A percentile compares a stretch with the other conserved stretches of the same genome.
Conservation (phyloP, 2,113 vertebrate species). For the Boulengeromyrus knoepffleri region DNA sequence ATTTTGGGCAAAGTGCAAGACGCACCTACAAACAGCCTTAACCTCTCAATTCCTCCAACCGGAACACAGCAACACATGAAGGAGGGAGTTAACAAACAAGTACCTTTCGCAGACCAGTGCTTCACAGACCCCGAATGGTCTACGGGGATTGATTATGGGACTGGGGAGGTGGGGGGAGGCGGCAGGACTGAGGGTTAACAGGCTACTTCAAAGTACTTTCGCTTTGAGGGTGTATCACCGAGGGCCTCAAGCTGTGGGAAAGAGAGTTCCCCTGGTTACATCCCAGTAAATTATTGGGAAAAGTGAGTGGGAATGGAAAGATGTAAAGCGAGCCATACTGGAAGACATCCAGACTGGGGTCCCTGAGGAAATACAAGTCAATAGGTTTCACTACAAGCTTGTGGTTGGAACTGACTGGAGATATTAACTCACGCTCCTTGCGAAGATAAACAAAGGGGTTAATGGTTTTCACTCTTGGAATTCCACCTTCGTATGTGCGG, state of each 20-base stretch:
- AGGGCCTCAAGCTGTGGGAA: conserved; percentile 54
- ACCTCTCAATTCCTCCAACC: conserved; percentile 23
- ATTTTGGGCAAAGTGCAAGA: conserved; percentile 48
- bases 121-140: conserved; percentile 21
- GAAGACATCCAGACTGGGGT: conserved; percentile 52
- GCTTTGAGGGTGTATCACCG: conserved; percentile 38
- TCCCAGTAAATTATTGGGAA: conserved; percentile 61
- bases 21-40: conserved; percentile 46
- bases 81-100: conserved; percentile 1
- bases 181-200: conserved; percentile 30
- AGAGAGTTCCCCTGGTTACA: conserved; percentile 59
- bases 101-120: conserved; percentile 22
- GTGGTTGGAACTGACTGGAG: conserved; percentile 44
- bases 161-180: conserved; percentile 11
- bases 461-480: conserved; percentile 3
- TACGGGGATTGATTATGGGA: conserved; percentile 27
- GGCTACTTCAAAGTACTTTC: conserved; percentile 43
- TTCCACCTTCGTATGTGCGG: neutral
- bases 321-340: conserved; percentile 58
- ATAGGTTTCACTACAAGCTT: conserved; percentile 58
- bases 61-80: conserved; percentile 35
- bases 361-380: conserved; percentile 57
- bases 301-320: conserved; percentile 47
- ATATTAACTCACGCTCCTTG: neutral
- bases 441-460: conserved; percentile 9